Percentiles rank a stretch among this genome's conserved stretches.
Evolutionary conservation across 2,797 vertebrate genomes (phyloP).

Genomic region (Sebastolobus alascanus): DNA sequence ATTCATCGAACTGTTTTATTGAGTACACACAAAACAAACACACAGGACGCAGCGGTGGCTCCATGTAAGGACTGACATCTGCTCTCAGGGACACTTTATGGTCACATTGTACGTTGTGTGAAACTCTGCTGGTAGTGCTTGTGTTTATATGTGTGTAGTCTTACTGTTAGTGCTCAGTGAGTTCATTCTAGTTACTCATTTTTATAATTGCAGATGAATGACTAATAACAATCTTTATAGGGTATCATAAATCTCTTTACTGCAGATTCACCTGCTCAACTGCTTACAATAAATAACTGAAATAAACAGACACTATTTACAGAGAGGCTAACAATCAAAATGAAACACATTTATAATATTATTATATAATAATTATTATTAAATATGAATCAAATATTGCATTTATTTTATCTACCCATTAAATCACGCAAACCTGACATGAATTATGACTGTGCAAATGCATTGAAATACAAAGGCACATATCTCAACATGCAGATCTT

Average conservation of each 20-base stretch:
- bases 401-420: background rate
- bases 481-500: background rate
- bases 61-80: constrained; percentile 44
- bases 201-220: constrained; percentile 2
- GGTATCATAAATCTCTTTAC: background rate
- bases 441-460: background rate
- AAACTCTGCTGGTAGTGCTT: constrained; percentile 12
- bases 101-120: constrained; percentile 4
- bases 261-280: background rate
- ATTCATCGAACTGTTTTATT: constrained; percentile 66
- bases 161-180: background rate
- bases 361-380: background rate
- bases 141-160: background rate
- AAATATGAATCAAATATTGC: background rate
- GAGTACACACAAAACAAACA: constrained; percentile 69
- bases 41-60: constrained; percentile 5
- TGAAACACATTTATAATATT: background rate
- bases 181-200: constrained; percentile 3
- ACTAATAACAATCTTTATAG: background rate
- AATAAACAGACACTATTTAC: background rate
- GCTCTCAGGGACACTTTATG: constrained; percentile 44
- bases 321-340: background rate
- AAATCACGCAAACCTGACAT: background rate
- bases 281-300: background rate
- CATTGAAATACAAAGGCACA: background rate